These are phyloP conservation scores for Amblyjoppa proteus DNA, from an alignment of 2,888 invertebrate species.

Conservation along the genomic window DNA sequence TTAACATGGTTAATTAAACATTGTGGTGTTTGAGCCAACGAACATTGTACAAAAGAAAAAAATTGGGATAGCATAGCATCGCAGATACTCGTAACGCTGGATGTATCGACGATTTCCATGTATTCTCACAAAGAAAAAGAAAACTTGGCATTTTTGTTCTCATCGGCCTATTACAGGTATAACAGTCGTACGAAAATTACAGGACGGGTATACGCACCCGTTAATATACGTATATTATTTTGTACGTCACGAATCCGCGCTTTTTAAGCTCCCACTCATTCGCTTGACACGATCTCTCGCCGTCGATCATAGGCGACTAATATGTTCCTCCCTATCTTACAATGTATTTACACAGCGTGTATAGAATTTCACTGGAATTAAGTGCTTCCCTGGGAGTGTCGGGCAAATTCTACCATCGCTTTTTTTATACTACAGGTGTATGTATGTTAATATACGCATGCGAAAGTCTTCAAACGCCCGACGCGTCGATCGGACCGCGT, in stretches of 20 bases:
- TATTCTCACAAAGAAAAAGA: conserved; percentile 6
- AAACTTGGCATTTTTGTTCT: conserved; percentile 14
- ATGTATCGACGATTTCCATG: conserved; percentile 24
- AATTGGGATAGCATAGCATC: conserved; percentile 20
- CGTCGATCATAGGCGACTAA: not conserved
- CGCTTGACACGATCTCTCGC: not conserved
- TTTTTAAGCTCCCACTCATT: not conserved
- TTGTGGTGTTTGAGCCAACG: conserved; percentile 49
- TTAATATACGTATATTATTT: conserved; percentile 40
- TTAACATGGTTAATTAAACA: conserved; percentile 54
- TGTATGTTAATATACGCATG: conserved; percentile 3
- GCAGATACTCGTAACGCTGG: conserved; percentile 19
- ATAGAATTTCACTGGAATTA: conserved; percentile 26
- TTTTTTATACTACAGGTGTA: conserved; percentile 2
- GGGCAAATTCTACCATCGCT: conserved; percentile 1
- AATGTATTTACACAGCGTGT: conserved; percentile 54
- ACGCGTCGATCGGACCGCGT: conserved; percentile 21
- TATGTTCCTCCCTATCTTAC: conserved; percentile 47
- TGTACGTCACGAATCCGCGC: conserved; percentile 25
- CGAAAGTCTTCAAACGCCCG: conserved; percentile 36
- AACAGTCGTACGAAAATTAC: conserved; percentile 57
- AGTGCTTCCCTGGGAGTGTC: not conserved
- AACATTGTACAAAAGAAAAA: conserved; percentile 60
- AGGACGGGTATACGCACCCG: conserved; percentile 12
- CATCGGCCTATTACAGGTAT: conserved; percentile 9